Evolutionary conservation across 2,797 vertebrate genomes (phyloP), one percentile per base, ranked within the genome.

Genomic region (Hypotaenidia philippensis): DNA sequence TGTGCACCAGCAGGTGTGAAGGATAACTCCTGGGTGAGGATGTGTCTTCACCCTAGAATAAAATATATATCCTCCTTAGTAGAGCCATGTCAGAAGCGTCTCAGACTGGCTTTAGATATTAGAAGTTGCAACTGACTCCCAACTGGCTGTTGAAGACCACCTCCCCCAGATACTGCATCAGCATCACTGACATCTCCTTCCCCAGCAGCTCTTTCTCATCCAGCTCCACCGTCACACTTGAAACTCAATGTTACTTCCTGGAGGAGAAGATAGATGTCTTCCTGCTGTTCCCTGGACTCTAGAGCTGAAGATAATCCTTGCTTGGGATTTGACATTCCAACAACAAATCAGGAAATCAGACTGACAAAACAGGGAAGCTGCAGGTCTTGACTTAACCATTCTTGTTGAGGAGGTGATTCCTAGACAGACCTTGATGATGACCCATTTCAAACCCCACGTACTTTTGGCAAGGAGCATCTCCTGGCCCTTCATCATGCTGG

Each of bases 401-500:
- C 6, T 11, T 8, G 45, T 72, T 82, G 40, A 90, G 10, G 65
- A 31, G 14, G 29, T 69, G 27, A 12, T 76, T 80, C 12, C 50
- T 0, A 0, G 22, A 27, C 17, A 82, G n/a, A 18, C 20, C 60
- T n/a, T 0, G 1, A 25, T 31, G n/a, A 23, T 18, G 13, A 78
- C 19, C 31, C 22, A 52, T 66, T 11, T 40, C 36, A 89, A 66
- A 85, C 10, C 5, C 40, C 7, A 4, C 8, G 13, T 65, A 22
- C n/a, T 65, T 78, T 69, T 78, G 29, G 38, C n/a, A 27, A 56
- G 60, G 18, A 87, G 13, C 14, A 41, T 4, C 13, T 76, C 21
- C 53, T 29, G 17, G 16, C 23, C 6, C 41, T 82, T 59, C 6
- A 5, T 7, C 15, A 14, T 38, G 41, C 19, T 72, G 44, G 16